Base-by-base conservation (phyloP, 2,888 invertebrate species). In the Strigamia crassipes region DNA sequence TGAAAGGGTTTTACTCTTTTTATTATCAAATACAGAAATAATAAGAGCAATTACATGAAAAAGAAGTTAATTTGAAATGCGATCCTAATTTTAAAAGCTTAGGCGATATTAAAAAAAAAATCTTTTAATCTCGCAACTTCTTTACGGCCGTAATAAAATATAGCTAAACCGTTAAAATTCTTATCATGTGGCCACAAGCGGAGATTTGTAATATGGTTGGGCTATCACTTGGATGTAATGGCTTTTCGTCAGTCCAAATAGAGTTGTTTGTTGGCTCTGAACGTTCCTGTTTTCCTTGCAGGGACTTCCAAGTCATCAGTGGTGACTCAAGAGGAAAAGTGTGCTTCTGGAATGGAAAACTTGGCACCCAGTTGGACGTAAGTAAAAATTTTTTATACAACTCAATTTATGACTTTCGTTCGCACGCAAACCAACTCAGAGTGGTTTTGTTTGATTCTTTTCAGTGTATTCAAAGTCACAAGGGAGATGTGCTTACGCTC, bases 241-340 rank as follows among this genome's bases (percentile, higher is more conserved):
- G 61, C 61, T 66, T 66, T 66, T 80, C 12, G 81, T 23, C 77
- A 78, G 79, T 83, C 21, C 23, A 73, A 18, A 15, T 41, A 46
- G 31, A 42, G 78, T 82, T 73, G 77, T 13, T 31, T 46, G 78
- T 80, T 83, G 15, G 21, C 77, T 79, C 31, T 34, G 21, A 56
- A 78, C 41, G 23, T 31, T 66, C 61, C 61, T 66, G n/a, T 81
- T 79, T 78, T 82, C 66, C 81, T 81, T 82, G 38, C 84, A 88
- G 91, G 78, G 94, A 97, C 86, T 93, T 95, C 85, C 92, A 93
- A 9, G 92, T 97, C 66, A 92, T 96, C 15, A 93, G 94, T 83
- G 97, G 97, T 0, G 97, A 97, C 87, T 94, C 94, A 83, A 90
- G 93, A 41, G 97, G 97, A 0, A 91, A 92, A 85, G 90, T 96